Evolutionary conservation across 2,113 vertebrate species (phyloP), one percentile per base, ranked within the genome.

Genomic region (Mohoua ochrocephala): DNA sequence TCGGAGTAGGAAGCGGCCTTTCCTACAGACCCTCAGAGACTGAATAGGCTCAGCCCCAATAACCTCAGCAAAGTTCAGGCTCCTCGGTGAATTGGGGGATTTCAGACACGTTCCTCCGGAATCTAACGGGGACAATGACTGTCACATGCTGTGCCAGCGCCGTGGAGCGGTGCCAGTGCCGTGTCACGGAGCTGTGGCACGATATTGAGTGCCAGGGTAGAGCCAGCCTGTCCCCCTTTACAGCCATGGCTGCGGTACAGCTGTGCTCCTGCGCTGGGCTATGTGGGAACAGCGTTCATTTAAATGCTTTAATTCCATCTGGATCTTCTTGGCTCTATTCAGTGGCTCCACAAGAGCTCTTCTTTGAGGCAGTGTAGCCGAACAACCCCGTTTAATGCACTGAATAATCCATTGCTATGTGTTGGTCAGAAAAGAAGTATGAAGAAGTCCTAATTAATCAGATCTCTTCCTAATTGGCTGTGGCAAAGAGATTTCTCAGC

Each of bases 361-460:
- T 84, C 81, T 90, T 92, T 54, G 53, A 96, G 81, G 74, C 27
- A 37, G 23, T 1, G 0, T 80, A 10, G 45, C 79, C 88, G 85
- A 96, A 80, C 67, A 68, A 63, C 74, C 92, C 67, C 0, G 0
- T 87, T 90, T 59, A 73, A 82, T 47, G 26, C 0, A 7, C 49
- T 77, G 77, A 92, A 80, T 74, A 91, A 83, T 70, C 78, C 81
- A 70, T 31, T 44, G 50, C 45, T 87, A 6, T 19, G 67, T 47
- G 70, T 23, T 35, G 68, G 64, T 93, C 75, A 86, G 78, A 83
- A 87, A 84, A 94, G 59, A 76, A 59, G 52, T 68, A 76, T 59
- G 88, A 54, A 89, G 64, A 88, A 84, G 71, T 78, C 78, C 79
- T 95, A 94, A 92, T 97, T 95, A 94, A 91, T 95, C 85, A 93